Conservation (phyloP, 2,888 invertebrate species). For the Zele albiditarsus region DNA sequence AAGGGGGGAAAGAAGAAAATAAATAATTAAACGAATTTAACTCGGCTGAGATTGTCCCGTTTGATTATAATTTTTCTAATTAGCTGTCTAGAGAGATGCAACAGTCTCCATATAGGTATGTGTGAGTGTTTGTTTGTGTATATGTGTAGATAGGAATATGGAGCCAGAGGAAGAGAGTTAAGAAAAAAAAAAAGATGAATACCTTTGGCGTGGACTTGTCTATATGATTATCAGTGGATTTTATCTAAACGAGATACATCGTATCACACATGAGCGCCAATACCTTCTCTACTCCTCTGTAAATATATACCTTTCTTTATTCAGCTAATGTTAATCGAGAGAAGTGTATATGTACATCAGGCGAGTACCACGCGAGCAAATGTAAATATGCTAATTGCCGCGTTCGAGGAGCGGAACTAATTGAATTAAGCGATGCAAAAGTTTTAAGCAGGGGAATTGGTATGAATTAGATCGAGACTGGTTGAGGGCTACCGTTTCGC, state of each 20-base stretch:
- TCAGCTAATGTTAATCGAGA: slow-evolving; percentile 23
- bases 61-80: slow-evolving; percentile 16
- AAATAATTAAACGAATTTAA: not conserved
- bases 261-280: slow-evolving; percentile 24
- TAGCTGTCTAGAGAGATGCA: slow-evolving; percentile 2
- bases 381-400: slow-evolving; percentile 61
- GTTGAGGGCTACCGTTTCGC: slow-evolving; percentile 40
- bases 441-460: slow-evolving; percentile 56
- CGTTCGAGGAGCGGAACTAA: slow-evolving; percentile 59
- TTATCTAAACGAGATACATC: slow-evolving; percentile 39
- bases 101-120: not conserved
- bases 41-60: not conserved
- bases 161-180: not conserved
- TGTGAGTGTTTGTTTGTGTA: not conserved
- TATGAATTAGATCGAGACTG: slow-evolving; percentile 57
- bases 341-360: slow-evolving; percentile 16
- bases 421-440: slow-evolving; percentile 62
- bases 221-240: slow-evolving; percentile 30
- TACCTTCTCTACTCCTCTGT: not conserved
- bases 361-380: slow-evolving; percentile 42
- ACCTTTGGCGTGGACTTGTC: not conserved
- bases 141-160: slow-evolving; percentile 5
- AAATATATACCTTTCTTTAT: slow-evolving; percentile 3
- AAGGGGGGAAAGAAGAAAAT: not conserved
- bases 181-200: slow-evolving; percentile 7